Percentiles rank a stretch among this genome's conserved stretches.
Evolutionary conservation across 2,888 invertebrate species (phyloP).

Genomic region (Phytoseiulus persimilis): DNA sequence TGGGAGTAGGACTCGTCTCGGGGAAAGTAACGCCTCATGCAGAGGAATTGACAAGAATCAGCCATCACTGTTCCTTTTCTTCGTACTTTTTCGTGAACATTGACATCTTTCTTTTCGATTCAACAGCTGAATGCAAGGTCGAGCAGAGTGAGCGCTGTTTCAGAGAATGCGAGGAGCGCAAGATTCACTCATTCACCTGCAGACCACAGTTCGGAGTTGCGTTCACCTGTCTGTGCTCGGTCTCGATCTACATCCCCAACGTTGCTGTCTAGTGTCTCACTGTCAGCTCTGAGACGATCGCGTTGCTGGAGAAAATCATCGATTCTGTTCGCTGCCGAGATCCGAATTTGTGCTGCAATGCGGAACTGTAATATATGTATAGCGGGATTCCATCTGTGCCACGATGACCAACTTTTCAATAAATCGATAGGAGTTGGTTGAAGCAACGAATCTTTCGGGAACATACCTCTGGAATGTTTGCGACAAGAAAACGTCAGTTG

Average conservation of each 20-base stretch:
- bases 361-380: too few species aligned
- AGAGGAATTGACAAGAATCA: too few species aligned
- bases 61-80: too few species aligned
- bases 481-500: too few species aligned
- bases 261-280: slow-evolving; percentile 9
- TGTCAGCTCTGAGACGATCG: background rate
- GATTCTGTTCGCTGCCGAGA: background rate
- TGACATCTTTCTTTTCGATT: background rate
- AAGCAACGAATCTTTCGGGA: too few species aligned
- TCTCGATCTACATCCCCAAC: slow-evolving; percentile 27
- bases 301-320: background rate
- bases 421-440: too few species aligned
- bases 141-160: slow-evolving; percentile 27
- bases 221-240: slow-evolving; percentile 18
- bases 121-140: slow-evolving; percentile 10
- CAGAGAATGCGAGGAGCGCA: slow-evolving; percentile 26
- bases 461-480: too few species aligned
- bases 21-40: too few species aligned
- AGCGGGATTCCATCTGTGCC: too few species aligned
- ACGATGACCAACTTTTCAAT: too few species aligned
- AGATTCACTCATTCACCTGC: slow-evolving; percentile 29
- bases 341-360: background rate
- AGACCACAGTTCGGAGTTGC: slow-evolving; percentile 23
- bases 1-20: too few species aligned
- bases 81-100: background rate